phyloP scores from a whole-genome alignment of 2,888 invertebrate species.

The Dryomyza anilis region DNA sequence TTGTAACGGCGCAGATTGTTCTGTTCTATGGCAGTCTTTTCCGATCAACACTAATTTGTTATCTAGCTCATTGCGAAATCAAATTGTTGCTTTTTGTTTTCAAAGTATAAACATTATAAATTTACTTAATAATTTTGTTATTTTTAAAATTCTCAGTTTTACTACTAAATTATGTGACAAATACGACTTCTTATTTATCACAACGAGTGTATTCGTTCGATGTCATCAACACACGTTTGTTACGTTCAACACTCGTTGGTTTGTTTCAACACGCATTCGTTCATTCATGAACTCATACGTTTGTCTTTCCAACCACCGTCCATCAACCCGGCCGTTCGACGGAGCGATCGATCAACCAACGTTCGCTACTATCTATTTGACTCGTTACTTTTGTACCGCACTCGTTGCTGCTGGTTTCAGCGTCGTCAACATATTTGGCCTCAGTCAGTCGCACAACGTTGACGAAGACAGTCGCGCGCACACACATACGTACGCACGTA shows the following conservation, averaged over 20 bases:
- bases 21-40: too few relatives aligned
- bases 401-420: slow-evolving; percentile 16
- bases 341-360: background rate
- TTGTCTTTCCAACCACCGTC: slow-evolving; percentile 5
- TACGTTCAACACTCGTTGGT: slow-evolving; percentile 3
- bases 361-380: slow-evolving; percentile 7
- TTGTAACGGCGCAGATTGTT: too few relatives aligned
- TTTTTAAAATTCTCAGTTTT: too few relatives aligned
- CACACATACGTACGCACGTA: slow-evolving; percentile 5
- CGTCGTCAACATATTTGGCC: slow-evolving; percentile 15
- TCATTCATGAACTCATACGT: background rate
- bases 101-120: too few relatives aligned
- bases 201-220: too few relatives aligned
- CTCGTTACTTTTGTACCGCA: too few relatives aligned
- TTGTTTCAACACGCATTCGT: background rate
- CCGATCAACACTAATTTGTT: too few relatives aligned
- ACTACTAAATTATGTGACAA: too few relatives aligned
- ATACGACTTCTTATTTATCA: too few relatives aligned
- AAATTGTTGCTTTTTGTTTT: too few relatives aligned
- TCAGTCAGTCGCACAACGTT: slow-evolving; percentile 61
- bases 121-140: too few relatives aligned
- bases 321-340: background rate
- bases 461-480: slow-evolving; percentile 52
- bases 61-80: too few relatives aligned
- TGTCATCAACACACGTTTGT: background rate